Evolutionary conservation across 2,888 invertebrate genomes (phyloP), one percentile per base, ranked within the genome.

Genomic region (Tenthredo distinguenda): DNA sequence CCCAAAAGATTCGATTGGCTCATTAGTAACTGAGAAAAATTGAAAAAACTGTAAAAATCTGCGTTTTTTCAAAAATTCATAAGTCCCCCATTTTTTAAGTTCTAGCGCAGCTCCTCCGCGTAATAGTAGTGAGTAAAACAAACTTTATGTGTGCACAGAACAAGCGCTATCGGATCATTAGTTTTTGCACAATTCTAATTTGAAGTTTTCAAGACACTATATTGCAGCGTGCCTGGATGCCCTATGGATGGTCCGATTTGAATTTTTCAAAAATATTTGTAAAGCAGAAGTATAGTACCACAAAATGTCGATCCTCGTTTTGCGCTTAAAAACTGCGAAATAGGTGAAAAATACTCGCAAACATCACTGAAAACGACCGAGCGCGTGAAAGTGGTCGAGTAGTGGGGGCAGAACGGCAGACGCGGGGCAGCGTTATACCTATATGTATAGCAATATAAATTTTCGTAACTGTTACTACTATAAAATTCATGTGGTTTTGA

Each of bases 401-500:
- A 26, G 26, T 26, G 1, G 26, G 26, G 26, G 26, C 26, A 26
- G 26, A 26, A 26, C 26, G 26, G 26, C 26, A 26, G 26, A 0
- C 26, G 26, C 26, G 26, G 26, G 26, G 26, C 26, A 26, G 26
- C 26, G 26, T 26, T 26, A 26, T 26, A 26, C n/a, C n/a, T n/a
- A n/a, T n/a, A n/a, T n/a, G n/a, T 26, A 26, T 26, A 26, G 26
- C 26, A 26, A 26, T 26, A 26, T 62, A 86, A 85, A 58, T 85
- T 47, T 72, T 47, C 26, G 82, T 87, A 89, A 88, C 89, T 87
- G 84, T 87, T 87, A 34, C 72, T 68, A 37, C 31, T 72, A 18
- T 26, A 5, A 6, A 21, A 18, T 26, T 26, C 26, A 26, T 26
- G 26, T 26, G 26, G 26, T 26, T 26, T 26, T 26, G 26, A 26